Evolutionary conservation across 2,888 invertebrate genomes (phyloP), one percentile per base, ranked within the genome.

Genomic region (Pammene fasciana): DNA sequence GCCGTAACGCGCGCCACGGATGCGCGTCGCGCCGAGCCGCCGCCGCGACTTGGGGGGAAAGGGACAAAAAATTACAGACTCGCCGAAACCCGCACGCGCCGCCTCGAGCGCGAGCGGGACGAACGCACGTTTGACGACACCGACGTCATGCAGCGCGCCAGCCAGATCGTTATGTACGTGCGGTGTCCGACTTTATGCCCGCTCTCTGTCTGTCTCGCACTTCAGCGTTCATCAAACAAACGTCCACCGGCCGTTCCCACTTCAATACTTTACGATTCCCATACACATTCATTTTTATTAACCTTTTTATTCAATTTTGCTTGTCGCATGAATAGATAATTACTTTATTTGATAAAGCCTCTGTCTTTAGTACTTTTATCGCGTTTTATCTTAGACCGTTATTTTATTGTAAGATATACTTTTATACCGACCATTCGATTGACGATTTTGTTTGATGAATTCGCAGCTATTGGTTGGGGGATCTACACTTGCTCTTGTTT

Each of bases 111-210:
- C 78, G 94, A 94, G 84, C 89, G 94, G 79, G 94, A 90, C 90
- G 94, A 88, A 89, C 93, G 88, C 93, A 93, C 85, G 71, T 94
- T 95, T 84, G 95, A 96, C 88, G 96, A 96, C 90, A 95, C 95
- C 79, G 95, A 95, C 87, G 96, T 96, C 81, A 95, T 96, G 94
- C 96, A 96, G 92, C 95, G 96, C 88, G 96, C 96, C 88, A 96
- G 96, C 94, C 96, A 96, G 91, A 97, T 97, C 89, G 96, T 97
- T 89, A 96, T 96, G 97, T 97, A 96, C 94, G 96, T 88, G 81
- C 79, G 76, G 75, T 75, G 75, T 54, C 67, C 66, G 71, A 71
- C 65, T 45, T 65, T 70, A 66, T 73, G 72, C 74, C 78, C 43
- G 75, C 78, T 78, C 79, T 79, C 71, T 80, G 76, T 83, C 82